phyloP scores from a whole-genome alignment of 1,140 invertebrate genomes.

The Drosophila saltans region DNA sequence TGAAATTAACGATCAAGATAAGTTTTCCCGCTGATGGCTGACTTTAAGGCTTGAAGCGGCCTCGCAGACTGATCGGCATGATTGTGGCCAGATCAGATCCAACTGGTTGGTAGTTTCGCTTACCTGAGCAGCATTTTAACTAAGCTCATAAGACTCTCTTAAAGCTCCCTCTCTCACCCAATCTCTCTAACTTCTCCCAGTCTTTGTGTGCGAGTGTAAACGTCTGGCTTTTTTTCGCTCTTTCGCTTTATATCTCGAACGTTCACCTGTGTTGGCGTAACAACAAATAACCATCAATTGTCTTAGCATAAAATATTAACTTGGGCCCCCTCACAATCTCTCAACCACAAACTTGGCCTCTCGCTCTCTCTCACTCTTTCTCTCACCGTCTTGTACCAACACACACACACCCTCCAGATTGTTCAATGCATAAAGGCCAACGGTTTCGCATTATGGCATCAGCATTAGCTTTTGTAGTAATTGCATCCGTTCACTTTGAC shows the following conservation, averaged over 20 bases:
- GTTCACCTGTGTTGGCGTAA: slow-evolving; percentile 5
- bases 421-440: slow-evolving; percentile 56
- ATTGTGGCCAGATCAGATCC: slow-evolving; percentile 21
- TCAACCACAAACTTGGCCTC: neutral
- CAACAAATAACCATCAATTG: slow-evolving; percentile 9
- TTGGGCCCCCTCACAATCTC: neutral
- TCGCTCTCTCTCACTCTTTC: neutral
- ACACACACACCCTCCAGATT: slow-evolving; percentile 7
- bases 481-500: slow-evolving; percentile 72
- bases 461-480: slow-evolving; percentile 50
- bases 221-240: neutral
- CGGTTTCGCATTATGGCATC: slow-evolving; percentile 28
- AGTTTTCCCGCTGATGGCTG: slow-evolving; percentile 32
- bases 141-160: slow-evolving; percentile 48
- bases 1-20: slow-evolving; percentile 5
- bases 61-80: slow-evolving; percentile 55
- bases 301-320: slow-evolving; percentile 17
- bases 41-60: slow-evolving; percentile 54
- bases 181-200: slow-evolving; percentile 10
- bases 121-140: slow-evolving; percentile 71
- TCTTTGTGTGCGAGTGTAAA: neutral
- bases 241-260: slow-evolving; percentile 9
- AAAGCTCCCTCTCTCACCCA: slow-evolving; percentile 30
- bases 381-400: neutral
- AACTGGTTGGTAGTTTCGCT: slow-evolving; percentile 9